phyloP scores from a whole-genome alignment of 2,888 invertebrate species.

The Antheraea assamensis region DNA sequence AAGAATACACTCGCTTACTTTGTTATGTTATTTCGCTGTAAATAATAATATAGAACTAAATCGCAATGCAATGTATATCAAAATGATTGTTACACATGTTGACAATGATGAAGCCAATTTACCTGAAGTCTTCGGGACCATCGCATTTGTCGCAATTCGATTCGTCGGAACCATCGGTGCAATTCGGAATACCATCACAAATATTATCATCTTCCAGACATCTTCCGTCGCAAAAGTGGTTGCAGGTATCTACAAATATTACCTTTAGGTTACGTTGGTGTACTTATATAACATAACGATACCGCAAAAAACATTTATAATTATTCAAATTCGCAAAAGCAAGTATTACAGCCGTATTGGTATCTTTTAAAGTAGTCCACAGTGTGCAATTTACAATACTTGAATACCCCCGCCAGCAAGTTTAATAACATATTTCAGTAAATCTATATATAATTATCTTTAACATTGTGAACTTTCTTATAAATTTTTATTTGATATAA shows the following conservation, averaged over 20 bases:
- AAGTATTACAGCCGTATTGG: neutral
- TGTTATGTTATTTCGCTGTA: conserved; percentile 21
- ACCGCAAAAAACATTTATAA: conserved; percentile 26
- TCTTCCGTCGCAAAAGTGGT: conserved; percentile 74
- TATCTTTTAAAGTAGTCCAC: neutral
- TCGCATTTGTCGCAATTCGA: conserved; percentile 57
- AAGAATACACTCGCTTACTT: conserved; percentile 29
- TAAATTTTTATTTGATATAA: neutral
- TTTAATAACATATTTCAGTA: too few species aligned
- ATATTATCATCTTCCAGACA: conserved; percentile 83
- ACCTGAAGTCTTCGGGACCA: conserved; percentile 67
- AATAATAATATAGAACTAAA: neutral
- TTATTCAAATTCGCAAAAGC: conserved; percentile 17
- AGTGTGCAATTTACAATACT: neutral
- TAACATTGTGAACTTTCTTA: neutral
- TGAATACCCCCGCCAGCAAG: neutral
- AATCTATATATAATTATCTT: neutral
- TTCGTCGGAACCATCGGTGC: conserved; percentile 84
- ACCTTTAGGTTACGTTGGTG: conserved; percentile 26
- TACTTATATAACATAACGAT: conserved; percentile 45
- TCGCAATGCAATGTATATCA: conserved; percentile 8
- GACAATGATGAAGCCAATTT: conserved; percentile 33
- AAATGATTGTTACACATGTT: conserved; percentile 9
- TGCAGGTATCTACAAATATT: conserved; percentile 53
- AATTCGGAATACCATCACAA: conserved; percentile 83